Base-by-base conservation (phyloP, 2,888 invertebrate species). In the Didymodactylos carnosus region DNA sequence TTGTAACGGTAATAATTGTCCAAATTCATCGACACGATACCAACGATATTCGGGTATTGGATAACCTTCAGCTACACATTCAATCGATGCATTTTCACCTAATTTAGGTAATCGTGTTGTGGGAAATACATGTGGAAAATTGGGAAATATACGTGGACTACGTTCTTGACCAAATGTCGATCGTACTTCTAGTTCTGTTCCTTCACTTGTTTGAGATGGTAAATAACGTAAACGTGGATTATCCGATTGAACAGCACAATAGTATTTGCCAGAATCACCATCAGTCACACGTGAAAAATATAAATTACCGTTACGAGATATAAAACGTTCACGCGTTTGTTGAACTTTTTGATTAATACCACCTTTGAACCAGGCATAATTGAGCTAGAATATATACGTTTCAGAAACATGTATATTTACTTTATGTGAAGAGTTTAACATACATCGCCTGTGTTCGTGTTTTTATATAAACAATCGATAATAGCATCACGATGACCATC, bases 11-110 rank as follows among this genome's bases (percentile, higher is more conserved):
- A n/a, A 69, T 14, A 72, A 41, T 43, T 49, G 43, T 23, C 69
- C 69, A 5, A 7, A n/a, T 8, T 72, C 72, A 46, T 71, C 71
- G 39, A 62, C 16, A 35, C 75, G 25, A 40, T 69, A 72, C 75
- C 75, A 75, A 46, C 71, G 72, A 46, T 75, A 75, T 13, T 23
- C 39, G 10, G 75, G 75, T 19, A 72, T 72, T 25, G 75, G 75
- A 51, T 75, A 75, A 40, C 75, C 75, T 72, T 75, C 75, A 19
- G 75, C 75, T 35, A 75, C 69, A 39, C 75, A 75, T 72, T 75
- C 75, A 19, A 75, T 69, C n/a, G 72, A 71, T 2, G 72, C 75
- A 62, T 75, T 75, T 6, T 72, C 43, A 39, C 75, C 75, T n/a
- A 74, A 53, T 35, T 41, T 41, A 5, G 72, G 75, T 29, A 75